Percentiles rank a stretch among this genome's conserved stretches.
Evolutionary conservation across 64 coral and sea anemone species (phyloP).

Genomic region (Montipora capricornis): DNA sequence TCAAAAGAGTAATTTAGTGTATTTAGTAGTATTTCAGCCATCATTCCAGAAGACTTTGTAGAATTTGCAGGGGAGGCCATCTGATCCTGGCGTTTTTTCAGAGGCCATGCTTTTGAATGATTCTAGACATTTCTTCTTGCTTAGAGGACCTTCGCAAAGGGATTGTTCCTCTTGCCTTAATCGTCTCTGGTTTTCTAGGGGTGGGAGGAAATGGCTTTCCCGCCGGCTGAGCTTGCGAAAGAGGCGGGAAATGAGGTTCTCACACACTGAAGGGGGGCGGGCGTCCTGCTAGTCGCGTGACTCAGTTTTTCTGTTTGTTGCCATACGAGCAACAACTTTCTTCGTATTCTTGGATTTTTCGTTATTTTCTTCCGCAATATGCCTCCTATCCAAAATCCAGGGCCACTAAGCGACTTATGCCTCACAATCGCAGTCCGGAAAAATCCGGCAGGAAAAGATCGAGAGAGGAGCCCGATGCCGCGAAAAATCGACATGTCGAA

Average conservation of each 20-base stretch:
- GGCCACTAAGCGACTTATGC: background rate
- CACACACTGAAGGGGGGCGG: too few relatives aligned
- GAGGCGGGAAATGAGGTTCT: too few relatives aligned
- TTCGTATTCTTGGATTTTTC: too few relatives aligned
- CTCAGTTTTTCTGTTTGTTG: too few relatives aligned
- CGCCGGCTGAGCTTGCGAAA: too few relatives aligned
- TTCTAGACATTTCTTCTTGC: background rate
- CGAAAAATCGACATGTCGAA: too few relatives aligned
- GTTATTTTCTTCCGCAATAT: too few relatives aligned
- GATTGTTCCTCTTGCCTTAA: background rate
- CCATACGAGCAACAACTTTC: too few relatives aligned
- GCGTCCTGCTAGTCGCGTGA: too few relatives aligned
- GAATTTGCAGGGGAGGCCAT: background rate
- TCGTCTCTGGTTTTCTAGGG: background rate
- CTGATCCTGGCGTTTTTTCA: background rate
- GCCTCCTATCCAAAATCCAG: background rate
- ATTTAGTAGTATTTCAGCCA: conserved; percentile 17
- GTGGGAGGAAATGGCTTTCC: background rate
- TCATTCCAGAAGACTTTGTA: conserved; percentile 1
- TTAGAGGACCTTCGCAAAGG: background rate
- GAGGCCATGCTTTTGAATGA: background rate
- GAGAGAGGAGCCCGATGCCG: too few relatives aligned
- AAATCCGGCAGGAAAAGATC: too few relatives aligned
- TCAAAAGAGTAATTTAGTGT: background rate
- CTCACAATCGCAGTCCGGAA: too few relatives aligned